Conservation (phyloP, 1,140 invertebrate species). For the Drosophila lacertosa region DNA sequence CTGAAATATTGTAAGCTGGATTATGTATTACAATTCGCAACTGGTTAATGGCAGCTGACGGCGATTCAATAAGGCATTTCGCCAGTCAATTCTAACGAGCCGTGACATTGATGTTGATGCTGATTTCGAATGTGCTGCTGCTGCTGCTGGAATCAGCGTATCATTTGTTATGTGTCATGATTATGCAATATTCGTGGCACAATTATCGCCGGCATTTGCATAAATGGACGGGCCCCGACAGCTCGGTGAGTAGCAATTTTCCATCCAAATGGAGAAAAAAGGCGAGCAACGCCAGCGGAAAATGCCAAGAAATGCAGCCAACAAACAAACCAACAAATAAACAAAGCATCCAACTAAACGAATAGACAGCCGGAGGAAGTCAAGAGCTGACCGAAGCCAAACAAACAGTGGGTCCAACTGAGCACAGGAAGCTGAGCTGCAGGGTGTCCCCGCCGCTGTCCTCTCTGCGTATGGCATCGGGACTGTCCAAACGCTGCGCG, state of each 20-base stretch:
- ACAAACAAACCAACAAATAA: constrained; percentile 26
- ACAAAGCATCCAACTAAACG: constrained; percentile 21
- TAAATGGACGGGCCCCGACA: constrained; percentile 54
- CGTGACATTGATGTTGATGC: constrained; percentile 68
- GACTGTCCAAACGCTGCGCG: constrained; percentile 49
- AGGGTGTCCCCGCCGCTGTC: constrained; percentile 16
- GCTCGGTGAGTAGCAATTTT: constrained; percentile 71
- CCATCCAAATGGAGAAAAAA: constrained; percentile 40
- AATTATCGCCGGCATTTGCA: constrained; percentile 77
- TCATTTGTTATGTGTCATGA: constrained; percentile 75
- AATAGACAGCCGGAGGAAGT: constrained; percentile 9
- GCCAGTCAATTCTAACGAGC: constrained; percentile 50
- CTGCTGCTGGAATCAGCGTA: constrained; percentile 41
- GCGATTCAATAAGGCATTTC: constrained; percentile 34
- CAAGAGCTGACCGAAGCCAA: constrained; percentile 19
- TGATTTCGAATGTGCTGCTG: constrained; percentile 32
- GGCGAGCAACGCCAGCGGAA: constrained; percentile 16
- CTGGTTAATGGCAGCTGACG: constrained; percentile 22
- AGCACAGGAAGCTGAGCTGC: constrained; percentile 61
- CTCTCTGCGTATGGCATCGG: constrained; percentile 25
- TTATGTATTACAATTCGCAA: not conserved
- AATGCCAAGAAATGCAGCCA: constrained; percentile 29
- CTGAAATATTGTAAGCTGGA: not conserved
- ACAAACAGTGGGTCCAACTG: constrained; percentile 13
- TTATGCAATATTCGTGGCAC: constrained; percentile 79